phyloP scores from a whole-genome alignment of 2,888 invertebrate genomes.

The Gymnosoma rotundatum region DNA sequence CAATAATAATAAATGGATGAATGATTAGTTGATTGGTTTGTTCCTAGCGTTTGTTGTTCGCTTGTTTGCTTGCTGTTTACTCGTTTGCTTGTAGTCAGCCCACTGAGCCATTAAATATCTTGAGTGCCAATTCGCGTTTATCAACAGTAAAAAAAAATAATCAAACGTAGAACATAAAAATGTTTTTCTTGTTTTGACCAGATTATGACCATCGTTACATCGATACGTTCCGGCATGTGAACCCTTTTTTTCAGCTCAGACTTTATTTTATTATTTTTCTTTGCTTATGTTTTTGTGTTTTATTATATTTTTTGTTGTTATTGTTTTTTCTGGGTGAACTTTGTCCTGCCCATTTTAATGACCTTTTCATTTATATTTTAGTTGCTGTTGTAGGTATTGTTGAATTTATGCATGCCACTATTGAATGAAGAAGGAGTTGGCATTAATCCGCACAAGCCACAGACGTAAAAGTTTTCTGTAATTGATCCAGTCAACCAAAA shows the following conservation, averaged over 20 bases:
- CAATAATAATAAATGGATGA: conserved; percentile 10
- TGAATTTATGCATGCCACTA: conserved; percentile 52
- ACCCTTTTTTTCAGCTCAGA: conserved; percentile 53
- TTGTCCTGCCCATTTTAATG: conserved; percentile 64
- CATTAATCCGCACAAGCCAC: conserved; percentile 69
- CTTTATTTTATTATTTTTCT: conserved; percentile 48
- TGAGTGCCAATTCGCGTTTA: conserved; percentile 78
- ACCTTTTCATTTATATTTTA: conserved; percentile 56
- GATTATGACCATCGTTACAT: conserved; percentile 48
- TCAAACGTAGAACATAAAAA: conserved; percentile 33
- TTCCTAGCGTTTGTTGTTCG: neutral
- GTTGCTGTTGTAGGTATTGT: neutral
- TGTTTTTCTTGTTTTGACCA: conserved; percentile 62
- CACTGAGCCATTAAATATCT: conserved; percentile 78
- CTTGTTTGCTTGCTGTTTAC: neutral
- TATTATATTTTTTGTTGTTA: neutral
- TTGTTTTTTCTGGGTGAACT: conserved; percentile 38
- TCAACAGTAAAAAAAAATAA: conserved; percentile 31
- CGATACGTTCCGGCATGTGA: conserved; percentile 17
- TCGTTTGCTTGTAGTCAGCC: conserved; percentile 36
- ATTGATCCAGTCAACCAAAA: conserved; percentile 70
- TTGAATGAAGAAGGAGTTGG: conserved; percentile 55
- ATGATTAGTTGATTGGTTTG: conserved; percentile 33
- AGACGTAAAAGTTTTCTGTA: conserved; percentile 71
- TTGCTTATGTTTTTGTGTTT: conserved; percentile 2